phyloP scores from a whole-genome alignment of 2,113 vertebrate genomes.

The Rattus rattus region DNA sequence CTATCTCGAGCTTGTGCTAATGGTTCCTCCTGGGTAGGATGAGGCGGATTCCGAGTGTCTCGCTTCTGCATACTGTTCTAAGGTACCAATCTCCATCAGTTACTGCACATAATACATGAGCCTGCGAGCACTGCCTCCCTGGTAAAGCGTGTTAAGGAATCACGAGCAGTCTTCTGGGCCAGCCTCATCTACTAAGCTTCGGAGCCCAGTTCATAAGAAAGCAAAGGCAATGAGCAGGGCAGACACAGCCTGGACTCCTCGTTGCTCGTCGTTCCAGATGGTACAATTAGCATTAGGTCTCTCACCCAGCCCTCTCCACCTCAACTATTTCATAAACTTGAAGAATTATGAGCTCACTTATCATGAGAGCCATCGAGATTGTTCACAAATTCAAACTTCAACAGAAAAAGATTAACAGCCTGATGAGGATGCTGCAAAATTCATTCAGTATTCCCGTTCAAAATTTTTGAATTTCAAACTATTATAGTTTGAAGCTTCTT shows the following conservation, averaged over 20 bases:
- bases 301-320: conserved; percentile 4
- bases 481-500: neutral
- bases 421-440: conserved; percentile 33
- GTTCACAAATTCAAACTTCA: conserved; percentile 60
- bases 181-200: neutral
- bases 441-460: conserved; percentile 12
- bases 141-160: neutral
- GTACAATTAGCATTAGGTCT: neutral
- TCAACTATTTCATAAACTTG: conserved; percentile 29
- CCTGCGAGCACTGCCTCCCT: neutral
- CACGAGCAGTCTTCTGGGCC: neutral
- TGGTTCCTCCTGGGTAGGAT: neutral
- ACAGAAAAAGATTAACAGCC: neutral
- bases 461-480: conserved; percentile 52
- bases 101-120: neutral
- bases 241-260: neutral
- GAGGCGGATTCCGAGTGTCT: neutral
- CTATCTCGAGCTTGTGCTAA: neutral
- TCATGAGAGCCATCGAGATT: conserved; percentile 16
- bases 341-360: neutral
- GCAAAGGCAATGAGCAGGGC: neutral
- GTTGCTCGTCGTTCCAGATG: neutral
- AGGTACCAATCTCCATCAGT: neutral
- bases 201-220: conserved; percentile 25
- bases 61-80: neutral